Conservation (phyloP, 2,113 vertebrate species). For the Sialia sialis region DNA sequence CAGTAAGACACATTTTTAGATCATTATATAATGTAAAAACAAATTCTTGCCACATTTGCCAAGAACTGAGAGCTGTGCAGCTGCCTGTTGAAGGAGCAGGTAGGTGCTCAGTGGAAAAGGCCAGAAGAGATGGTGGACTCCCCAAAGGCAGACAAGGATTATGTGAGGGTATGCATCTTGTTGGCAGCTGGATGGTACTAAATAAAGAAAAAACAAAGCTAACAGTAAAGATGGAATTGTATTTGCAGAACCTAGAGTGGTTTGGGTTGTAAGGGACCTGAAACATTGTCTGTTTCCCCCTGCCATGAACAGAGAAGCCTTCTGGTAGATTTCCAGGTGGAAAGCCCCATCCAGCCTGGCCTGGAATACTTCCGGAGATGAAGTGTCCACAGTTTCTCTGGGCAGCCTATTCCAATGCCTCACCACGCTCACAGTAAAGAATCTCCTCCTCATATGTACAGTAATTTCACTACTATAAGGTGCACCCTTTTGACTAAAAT, state of each 20-base stretch:
- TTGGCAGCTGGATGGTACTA: not conserved
- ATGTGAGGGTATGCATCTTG: rapidly evolving
- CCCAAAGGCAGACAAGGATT: not conserved
- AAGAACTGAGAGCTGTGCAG: not conserved
- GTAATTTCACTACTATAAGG: too few species aligned
- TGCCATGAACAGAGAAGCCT: not conserved
- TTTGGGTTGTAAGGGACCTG: not conserved
- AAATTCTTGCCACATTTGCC: not conserved
- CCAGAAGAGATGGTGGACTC: not conserved
- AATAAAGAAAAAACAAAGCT: not conserved
- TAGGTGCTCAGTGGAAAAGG: not conserved
- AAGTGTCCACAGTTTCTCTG: not conserved
- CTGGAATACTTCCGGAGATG: not conserved
- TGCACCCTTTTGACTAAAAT: too few species aligned
- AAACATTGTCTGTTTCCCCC: not conserved
- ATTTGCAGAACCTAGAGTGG: not conserved
- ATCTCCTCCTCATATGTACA: not conserved
- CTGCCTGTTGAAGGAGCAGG: not conserved
- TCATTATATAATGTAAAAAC: not conserved
- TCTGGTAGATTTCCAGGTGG: not conserved
- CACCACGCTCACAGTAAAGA: rapidly evolving
- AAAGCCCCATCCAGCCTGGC: not conserved
- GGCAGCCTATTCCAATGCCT: not conserved
- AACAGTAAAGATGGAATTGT: not conserved
- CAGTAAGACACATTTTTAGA: not conserved